Conservation (phyloP, 2,113 vertebrate species). For the Elgaria multicarinata region DNA sequence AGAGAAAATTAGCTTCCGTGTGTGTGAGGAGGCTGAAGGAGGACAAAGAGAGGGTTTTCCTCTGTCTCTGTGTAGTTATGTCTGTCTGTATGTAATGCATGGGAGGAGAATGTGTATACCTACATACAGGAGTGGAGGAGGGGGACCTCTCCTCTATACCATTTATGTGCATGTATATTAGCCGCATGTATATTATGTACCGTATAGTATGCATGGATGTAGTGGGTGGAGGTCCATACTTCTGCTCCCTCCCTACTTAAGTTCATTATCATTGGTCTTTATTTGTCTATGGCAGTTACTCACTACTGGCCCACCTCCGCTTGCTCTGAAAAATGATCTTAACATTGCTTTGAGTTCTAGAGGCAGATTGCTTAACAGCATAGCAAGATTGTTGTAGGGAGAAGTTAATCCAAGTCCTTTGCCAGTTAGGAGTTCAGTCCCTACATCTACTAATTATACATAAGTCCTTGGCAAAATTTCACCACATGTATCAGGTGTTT, state of each 20-base stretch:
- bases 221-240: no score
- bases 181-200: background rate
- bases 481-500: background rate
- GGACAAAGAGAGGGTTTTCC: no score
- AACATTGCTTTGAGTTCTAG: background rate
- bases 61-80: background rate
- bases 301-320: background rate
- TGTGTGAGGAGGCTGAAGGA: background rate
- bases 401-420: background rate
- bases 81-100: background rate
- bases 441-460: background rate
- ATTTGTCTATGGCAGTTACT: background rate
- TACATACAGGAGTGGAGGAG: background rate
- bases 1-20: background rate
- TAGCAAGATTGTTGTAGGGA: background rate
- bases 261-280: background rate
- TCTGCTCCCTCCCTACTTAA: no score
- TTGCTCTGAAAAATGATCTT: background rate
- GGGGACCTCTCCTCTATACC: no score
- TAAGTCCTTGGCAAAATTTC: background rate
- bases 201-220: background rate
- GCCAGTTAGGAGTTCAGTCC: no score
- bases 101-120: background rate
- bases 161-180: background rate
- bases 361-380: background rate